Conservation (phyloP, 2,797 vertebrate species). For the Lepus oiostolus region DNA sequence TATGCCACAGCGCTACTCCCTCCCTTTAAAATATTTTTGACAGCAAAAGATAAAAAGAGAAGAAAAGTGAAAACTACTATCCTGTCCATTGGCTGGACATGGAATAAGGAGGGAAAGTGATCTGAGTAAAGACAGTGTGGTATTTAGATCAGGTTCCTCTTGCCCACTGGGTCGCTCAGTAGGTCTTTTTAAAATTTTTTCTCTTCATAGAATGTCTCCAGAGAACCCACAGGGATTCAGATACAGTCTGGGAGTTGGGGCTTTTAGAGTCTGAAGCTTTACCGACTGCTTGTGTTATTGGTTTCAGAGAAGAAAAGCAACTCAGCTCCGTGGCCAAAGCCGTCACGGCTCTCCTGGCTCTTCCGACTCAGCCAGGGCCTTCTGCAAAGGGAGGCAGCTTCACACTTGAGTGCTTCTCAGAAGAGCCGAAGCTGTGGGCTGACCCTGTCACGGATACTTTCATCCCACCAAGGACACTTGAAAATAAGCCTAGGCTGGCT, state of each 20-base stretch:
- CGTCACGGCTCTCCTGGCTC: not conserved
- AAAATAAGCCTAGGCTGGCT: conserved; percentile 26
- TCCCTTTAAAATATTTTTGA: not conserved
- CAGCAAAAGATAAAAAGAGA: not conserved
- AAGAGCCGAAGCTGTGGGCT: not conserved
- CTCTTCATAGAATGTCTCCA: not conserved
- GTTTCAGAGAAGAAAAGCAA: conserved; percentile 17
- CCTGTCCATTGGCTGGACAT: not conserved
- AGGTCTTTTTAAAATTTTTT: not conserved
- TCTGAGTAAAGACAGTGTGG: not conserved
- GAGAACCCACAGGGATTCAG: not conserved
- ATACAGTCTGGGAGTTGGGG: not conserved
- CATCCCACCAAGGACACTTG: not conserved
- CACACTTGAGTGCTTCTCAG: not conserved
- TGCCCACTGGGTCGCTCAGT: not conserved
- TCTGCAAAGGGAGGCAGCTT: not conserved
- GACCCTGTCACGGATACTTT: conserved; percentile 1
- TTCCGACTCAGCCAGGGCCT: not conserved
- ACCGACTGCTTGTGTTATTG: not conserved
- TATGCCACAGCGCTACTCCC: no score
- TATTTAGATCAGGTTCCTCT: not conserved
- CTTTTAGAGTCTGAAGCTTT: not conserved
- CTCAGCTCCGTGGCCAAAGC: not conserved
- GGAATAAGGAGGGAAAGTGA: not conserved
- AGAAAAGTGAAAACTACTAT: conserved; percentile 5